Percentiles rank a stretch among this genome's conserved stretches.
phyloP scores from a whole-genome alignment of 2,113 vertebrate species.

The Cebus imitator region DNA sequence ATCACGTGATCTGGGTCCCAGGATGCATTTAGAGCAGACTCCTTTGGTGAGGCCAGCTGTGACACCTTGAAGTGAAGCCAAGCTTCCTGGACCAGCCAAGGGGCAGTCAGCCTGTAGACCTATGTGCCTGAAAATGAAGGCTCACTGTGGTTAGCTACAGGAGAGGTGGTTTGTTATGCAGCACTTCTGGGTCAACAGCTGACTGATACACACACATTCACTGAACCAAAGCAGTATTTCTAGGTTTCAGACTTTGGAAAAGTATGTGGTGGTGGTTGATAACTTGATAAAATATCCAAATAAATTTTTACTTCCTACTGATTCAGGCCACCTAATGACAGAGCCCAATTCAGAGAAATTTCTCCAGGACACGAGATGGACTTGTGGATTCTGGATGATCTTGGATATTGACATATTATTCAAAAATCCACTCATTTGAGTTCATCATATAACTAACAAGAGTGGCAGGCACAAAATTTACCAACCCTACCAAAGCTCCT shows the following conservation, averaged over 20 bases:
- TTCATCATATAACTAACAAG: background rate
- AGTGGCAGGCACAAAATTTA: background rate
- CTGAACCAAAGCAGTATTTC: background rate
- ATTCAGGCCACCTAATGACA: background rate
- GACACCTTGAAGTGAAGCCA: background rate
- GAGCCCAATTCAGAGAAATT: background rate
- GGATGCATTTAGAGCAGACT: background rate
- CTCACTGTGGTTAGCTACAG: too few species aligned
- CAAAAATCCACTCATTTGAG: background rate
- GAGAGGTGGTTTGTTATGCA: background rate
- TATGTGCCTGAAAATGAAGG: background rate
- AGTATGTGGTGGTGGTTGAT: background rate
- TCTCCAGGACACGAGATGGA: background rate
- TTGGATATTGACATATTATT: background rate
- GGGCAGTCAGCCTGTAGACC: background rate
- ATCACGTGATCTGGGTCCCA: background rate
- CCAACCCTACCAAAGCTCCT: background rate
- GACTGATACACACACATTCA: background rate
- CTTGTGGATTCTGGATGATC: background rate
- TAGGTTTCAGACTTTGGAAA: background rate
- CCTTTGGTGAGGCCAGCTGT: background rate
- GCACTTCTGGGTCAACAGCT: background rate
- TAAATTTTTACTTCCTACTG: background rate
- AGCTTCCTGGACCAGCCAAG: background rate
- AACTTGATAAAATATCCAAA: background rate